Base-by-base conservation (phyloP, 2,113 vertebrate genomes). In the Oceanites oceanicus region DNA sequence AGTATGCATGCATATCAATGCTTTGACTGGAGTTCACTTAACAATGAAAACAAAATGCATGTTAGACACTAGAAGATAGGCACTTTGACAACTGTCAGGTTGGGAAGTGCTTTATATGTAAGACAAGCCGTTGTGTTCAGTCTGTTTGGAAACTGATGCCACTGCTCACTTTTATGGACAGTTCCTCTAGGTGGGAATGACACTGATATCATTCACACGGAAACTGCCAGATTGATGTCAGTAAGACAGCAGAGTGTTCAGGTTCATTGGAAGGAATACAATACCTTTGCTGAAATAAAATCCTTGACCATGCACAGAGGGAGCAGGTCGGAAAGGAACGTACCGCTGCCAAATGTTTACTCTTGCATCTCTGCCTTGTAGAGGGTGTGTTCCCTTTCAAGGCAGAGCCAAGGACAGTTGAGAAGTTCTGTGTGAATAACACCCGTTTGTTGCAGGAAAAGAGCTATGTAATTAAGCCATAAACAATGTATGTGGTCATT, bases 401-500 rank as follows among this genome's bases (percentile, higher is more conserved):
- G 97, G 90, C 97, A 98, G 95, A 97, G 95, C 91, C 97, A 97
- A 97, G 97, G 96, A 98, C 96, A 93, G 77, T 72, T 49, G 88
- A 95, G 94, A 97, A 97, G 94, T 96, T 96, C 92, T 88, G 88
- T 96, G 96, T 96, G 97, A 97, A 94, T 96, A 97, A 97, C 96
- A 98, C 94, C 97, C 95, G 94, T 97, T 94, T 97, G 96, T 90
- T 84, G 85, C 96, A 94, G 93, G 94, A 92, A 96, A 97, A 96
- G 90, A 97, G 92, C 79, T 83, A 58, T 88, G 84, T 95, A 97
- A 98, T 98, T 97, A 97, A 97, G 95, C 94, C 85, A 97, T 96
- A 97, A 98, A 97, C 95, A 98, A 80, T 74, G 63, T 91, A 91
- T 95, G 94, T 97, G 94, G 95, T 96, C 92, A 97, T 98, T 98